Conservation (phyloP, 23 tunicate genomes). For the Trididemnum nubilum region DNA sequence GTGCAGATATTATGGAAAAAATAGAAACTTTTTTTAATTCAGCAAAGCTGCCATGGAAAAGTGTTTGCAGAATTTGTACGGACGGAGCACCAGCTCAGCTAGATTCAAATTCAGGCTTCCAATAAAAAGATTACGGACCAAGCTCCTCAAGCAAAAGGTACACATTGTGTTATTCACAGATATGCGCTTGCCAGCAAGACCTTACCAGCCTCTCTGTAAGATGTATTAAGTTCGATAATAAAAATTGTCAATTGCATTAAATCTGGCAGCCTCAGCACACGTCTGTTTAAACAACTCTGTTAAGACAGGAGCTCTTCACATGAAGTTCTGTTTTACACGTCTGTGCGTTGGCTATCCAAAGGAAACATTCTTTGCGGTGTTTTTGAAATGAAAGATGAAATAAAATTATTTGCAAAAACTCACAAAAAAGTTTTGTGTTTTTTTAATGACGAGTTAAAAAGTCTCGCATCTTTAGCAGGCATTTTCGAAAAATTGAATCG, state of each 20-base stretch:
- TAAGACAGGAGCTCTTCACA: slow-evolving; percentile 39
- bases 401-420: neutral
- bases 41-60: slow-evolving; percentile 43
- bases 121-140: slow-evolving; percentile 21
- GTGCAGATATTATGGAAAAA: no score
- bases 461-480: slow-evolving; percentile 40
- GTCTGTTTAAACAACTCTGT: no score
- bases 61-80: slow-evolving; percentile 53
- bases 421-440: slow-evolving; percentile 25
- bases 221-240: no score
- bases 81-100: slow-evolving; percentile 51
- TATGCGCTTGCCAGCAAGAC: no score
- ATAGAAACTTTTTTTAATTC: no score
- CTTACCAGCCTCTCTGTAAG: no score
- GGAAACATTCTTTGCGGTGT: slow-evolving; percentile 47
- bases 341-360: slow-evolving; percentile 64
- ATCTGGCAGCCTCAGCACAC: no score
- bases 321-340: slow-evolving; percentile 6
- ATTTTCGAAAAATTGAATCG: no score
- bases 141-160: slow-evolving; percentile 54
- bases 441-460: slow-evolving; percentile 16
- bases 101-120: slow-evolving; percentile 43
- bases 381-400: slow-evolving; percentile 34
- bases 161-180: no score
- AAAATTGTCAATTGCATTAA: no score